Evolutionary conservation across 2,888 invertebrate species (phyloP).

Genomic region (Leptinotarsa peninsularis): DNA sequence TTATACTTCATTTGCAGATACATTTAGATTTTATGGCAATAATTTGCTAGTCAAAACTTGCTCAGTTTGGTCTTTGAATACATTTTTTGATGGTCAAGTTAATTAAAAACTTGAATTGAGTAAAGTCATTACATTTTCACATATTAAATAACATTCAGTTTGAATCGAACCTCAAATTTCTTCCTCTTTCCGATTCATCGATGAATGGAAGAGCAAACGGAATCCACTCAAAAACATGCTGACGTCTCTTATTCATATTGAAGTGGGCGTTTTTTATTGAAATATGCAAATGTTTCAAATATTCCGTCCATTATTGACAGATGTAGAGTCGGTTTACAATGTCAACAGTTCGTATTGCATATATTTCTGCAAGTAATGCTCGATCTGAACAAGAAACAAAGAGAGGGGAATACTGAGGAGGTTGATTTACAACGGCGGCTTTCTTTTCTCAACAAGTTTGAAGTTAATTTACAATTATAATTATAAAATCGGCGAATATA

Average conservation of each 20-base stretch:
- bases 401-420: too few species aligned
- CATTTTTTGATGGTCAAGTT: neutral
- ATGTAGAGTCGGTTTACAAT: constrained; percentile 35
- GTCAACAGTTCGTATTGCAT: neutral
- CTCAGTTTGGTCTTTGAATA: too few species aligned
- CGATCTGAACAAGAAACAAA: neutral
- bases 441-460: too few species aligned
- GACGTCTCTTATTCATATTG: constrained; percentile 56
- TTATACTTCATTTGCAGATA: too few species aligned
- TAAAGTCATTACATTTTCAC: neutral
- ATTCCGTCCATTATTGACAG: constrained; percentile 62
- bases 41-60: too few species aligned
- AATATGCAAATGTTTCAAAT: constrained; percentile 64
- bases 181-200: constrained; percentile 28
- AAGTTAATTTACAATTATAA: too few species aligned
- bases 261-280: constrained; percentile 64
- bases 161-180: constrained; percentile 12
- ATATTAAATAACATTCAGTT: constrained; percentile 22
- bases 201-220: constrained; percentile 55
- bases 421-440: too few species aligned
- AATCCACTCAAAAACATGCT: constrained; percentile 63
- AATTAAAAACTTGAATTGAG: neutral
- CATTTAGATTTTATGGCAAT: too few species aligned
- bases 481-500: too few species aligned
- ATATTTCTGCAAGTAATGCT: neutral